phyloP scores from a whole-genome alignment of 2,113 vertebrate genomes.

The Amphilophus citrinellus region DNA sequence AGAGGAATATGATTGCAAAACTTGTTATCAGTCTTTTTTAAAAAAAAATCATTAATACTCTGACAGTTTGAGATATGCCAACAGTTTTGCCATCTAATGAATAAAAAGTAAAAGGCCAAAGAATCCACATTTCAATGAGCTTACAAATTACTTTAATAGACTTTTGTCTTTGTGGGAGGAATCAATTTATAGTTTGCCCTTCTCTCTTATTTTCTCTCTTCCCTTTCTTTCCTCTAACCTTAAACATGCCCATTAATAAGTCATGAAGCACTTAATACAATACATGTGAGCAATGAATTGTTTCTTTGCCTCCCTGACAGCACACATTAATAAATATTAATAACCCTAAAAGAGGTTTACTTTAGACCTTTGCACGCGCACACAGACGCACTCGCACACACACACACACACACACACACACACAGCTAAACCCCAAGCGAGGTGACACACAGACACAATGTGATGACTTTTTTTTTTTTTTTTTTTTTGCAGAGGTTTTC shows the following conservation, averaged over 20 bases:
- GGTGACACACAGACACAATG: not conserved
- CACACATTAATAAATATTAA: slow-evolving; percentile 82
- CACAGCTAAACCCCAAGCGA: not conserved
- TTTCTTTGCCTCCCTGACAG: slow-evolving; percentile 71
- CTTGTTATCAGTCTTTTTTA: slow-evolving; percentile 2
- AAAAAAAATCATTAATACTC: slow-evolving; percentile 23
- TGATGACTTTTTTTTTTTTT: accelerated
- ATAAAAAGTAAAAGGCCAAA: slow-evolving; percentile 40
- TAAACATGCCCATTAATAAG: slow-evolving; percentile 77
- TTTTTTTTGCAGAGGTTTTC: not conserved
- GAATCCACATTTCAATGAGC: slow-evolving; percentile 50
- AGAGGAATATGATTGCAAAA: not conserved
- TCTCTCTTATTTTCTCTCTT: slow-evolving; percentile 22
- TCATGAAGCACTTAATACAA: slow-evolving; percentile 74
- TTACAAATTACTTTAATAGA: slow-evolving; percentile 57
- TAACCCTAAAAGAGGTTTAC: slow-evolving; percentile 58
- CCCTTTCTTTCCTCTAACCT: slow-evolving; percentile 47
- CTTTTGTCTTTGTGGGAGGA: slow-evolving; percentile 57
- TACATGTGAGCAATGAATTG: slow-evolving; percentile 76
- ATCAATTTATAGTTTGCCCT: slow-evolving; percentile 51
- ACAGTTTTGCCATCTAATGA: slow-evolving; percentile 20
- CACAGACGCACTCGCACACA: not conserved
- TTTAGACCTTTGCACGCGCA: not conserved
- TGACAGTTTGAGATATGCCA: slow-evolving; percentile 10
- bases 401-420: not conserved